phyloP scores from a whole-genome alignment of 2,113 vertebrate species.

The Dermatemys mawii region DNA sequence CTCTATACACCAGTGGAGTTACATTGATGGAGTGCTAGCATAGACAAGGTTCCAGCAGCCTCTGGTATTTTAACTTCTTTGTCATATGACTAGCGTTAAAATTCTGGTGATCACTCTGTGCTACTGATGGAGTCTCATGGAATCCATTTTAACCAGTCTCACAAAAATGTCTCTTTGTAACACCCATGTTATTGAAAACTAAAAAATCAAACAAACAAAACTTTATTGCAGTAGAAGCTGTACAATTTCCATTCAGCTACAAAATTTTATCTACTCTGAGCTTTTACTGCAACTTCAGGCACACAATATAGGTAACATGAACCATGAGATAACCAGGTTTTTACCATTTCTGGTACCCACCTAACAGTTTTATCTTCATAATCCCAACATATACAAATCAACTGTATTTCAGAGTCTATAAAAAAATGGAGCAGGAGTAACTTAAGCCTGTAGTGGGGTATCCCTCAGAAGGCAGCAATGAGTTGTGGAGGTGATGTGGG shows the following conservation, averaged over 20 bases:
- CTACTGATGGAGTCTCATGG: rapidly evolving
- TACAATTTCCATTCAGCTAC: not conserved
- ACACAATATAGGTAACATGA: not conserved
- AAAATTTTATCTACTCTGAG: rapidly evolving
- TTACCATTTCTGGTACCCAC: not conserved
- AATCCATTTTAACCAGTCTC: rapidly evolving
- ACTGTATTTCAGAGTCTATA: not conserved
- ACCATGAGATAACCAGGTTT: not conserved
- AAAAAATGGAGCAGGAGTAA: conserved; percentile 52
- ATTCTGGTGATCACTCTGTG: not conserved
- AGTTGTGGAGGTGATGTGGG: rapidly evolving
- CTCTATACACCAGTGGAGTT: not conserved
- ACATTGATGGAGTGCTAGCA: not conserved
- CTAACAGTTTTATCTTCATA: not conserved
- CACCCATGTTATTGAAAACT: not conserved
- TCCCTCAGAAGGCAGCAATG: not conserved
- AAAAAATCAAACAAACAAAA: not conserved
- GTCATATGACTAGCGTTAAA: not conserved
- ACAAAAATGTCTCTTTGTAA: rapidly evolving
- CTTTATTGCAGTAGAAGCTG: not conserved
- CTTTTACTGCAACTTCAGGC: not conserved
- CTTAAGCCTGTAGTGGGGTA: not conserved
- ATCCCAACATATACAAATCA: not conserved
- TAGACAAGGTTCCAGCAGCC: not conserved
- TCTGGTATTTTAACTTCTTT: not conserved